These are phyloP conservation scores for Crossaster papposus DNA, from an alignment of 53 echinoderm and acorn worm species.

Conservation along the genomic window DNA sequence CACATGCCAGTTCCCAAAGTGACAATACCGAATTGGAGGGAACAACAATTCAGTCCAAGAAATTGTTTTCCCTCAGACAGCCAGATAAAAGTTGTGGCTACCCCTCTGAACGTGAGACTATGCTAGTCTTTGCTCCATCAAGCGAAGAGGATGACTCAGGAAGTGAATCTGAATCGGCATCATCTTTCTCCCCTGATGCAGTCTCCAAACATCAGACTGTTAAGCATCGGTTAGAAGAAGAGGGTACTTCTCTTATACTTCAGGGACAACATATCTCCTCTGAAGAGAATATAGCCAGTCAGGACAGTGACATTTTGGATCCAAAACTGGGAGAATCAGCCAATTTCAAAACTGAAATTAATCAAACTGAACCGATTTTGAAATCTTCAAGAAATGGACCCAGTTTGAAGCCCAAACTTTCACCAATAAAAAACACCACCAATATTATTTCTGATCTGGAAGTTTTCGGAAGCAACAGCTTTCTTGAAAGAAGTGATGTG, in stretches of 20 bases:
- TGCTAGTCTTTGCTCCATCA: not conserved
- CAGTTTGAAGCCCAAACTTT: not conserved
- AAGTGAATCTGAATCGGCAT: not conserved
- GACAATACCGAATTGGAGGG: no score
- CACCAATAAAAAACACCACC: not conserved
- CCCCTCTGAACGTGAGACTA: slow-evolving; percentile 19
- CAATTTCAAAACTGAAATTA: not conserved
- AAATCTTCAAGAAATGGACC: not conserved
- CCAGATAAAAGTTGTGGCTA: not conserved
- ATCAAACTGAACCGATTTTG: not conserved
- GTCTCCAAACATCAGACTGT: not conserved
- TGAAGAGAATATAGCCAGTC: not conserved
- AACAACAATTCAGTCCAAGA: not conserved
- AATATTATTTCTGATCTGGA: slow-evolving; percentile 23
- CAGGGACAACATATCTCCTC: not conserved
- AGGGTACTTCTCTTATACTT: not conserved
- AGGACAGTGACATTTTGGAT: not conserved
- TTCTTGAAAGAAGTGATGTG: slow-evolving; percentile 23
- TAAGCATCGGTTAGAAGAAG: not conserved
- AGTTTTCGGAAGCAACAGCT: slow-evolving; percentile 37
- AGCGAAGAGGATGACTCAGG: not conserved
- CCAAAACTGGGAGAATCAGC: not conserved
- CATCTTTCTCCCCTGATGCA: not conserved
- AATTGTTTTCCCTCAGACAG: slow-evolving; percentile 11
- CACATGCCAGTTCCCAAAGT: not conserved